phyloP scores from a whole-genome alignment of 2,797 vertebrate genomes.

The Phrynocephalus forsythii region DNA sequence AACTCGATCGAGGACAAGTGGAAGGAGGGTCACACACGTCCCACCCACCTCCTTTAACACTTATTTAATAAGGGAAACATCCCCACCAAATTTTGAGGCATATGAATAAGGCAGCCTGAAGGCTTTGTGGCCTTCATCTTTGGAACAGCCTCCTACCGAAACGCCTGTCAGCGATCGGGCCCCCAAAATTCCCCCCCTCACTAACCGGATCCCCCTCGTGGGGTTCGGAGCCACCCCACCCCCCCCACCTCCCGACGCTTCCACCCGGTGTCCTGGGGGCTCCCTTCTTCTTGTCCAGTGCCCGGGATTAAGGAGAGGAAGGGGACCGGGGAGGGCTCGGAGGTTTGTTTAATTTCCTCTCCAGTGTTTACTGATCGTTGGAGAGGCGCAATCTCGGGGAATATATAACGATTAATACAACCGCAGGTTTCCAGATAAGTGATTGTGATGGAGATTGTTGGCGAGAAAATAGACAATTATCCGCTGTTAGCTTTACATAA shows the following conservation, averaged over 20 bases:
- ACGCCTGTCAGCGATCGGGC: not conserved
- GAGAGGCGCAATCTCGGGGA: constrained; percentile 76
- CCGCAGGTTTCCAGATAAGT: constrained; percentile 86
- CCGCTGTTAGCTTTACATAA: constrained; percentile 87
- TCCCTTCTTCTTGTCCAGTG: not conserved
- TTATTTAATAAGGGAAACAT: too few relatives aligned
- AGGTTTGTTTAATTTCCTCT: constrained; percentile 64
- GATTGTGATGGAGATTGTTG: constrained; percentile 86
- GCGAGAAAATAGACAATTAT: constrained; percentile 89
- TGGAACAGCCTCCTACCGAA: not conserved
- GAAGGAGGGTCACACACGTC: too few relatives aligned
- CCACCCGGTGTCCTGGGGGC: not conserved
- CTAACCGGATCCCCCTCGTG: not conserved
- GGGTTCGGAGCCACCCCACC: not conserved
- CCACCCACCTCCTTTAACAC: too few relatives aligned
- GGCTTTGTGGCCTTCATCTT: not conserved
- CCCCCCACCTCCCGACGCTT: too few relatives aligned
- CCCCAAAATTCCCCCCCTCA: too few relatives aligned
- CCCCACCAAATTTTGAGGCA: too few relatives aligned
- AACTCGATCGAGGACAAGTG: too few relatives aligned
- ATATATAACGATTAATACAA: constrained; percentile 84
- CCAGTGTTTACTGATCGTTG: constrained; percentile 72
- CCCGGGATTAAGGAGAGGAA: constrained; percentile 21
- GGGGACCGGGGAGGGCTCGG: constrained; percentile 50
- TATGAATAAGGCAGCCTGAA: not conserved